Percentiles rank a stretch among this genome's conserved stretches.
Conservation (phyloP, 2,113 vertebrate genomes). For the Psittacus erithacus region DNA sequence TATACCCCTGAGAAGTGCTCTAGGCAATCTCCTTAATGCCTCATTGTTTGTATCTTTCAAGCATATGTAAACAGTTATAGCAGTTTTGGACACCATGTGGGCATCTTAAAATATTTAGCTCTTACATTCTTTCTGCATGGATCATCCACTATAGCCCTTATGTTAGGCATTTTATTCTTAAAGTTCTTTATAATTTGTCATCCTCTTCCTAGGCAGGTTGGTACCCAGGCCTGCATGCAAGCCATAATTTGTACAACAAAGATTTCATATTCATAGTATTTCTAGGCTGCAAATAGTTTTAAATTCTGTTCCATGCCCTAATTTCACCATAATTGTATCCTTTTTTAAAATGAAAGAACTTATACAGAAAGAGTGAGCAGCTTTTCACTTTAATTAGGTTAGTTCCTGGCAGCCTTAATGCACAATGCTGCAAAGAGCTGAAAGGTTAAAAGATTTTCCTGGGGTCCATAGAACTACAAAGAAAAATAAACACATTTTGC, state of each 20-base stretch:
- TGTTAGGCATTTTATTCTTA: neutral
- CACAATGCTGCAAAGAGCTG: neutral
- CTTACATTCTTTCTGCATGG: neutral
- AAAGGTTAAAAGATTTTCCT: conserved; percentile 68
- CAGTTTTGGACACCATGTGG: neutral
- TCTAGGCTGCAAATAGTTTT: neutral
- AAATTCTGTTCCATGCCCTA: conserved; percentile 20
- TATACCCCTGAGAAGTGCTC: conserved; percentile 10
- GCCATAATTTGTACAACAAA: conserved; percentile 25
- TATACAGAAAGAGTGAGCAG: neutral
- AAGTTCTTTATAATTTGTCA: conserved; percentile 16
- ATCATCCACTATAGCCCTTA: neutral
- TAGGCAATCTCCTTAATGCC: neutral
- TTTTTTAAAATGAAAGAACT: neutral
- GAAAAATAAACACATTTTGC: conserved; percentile 25
- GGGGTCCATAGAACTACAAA: neutral
- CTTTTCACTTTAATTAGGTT: conserved; percentile 45
- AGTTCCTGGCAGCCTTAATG: conserved; percentile 36
- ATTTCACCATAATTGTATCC: conserved; percentile 16
- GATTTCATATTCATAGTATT: conserved; percentile 21
- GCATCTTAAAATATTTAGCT: neutral
- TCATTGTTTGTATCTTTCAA: conserved; percentile 11
- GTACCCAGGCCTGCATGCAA: neutral
- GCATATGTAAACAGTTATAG: neutral
- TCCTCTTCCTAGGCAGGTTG: neutral